Base-by-base conservation (phyloP, 1,140 invertebrate species). In the Dreissena polymorpha region DNA sequence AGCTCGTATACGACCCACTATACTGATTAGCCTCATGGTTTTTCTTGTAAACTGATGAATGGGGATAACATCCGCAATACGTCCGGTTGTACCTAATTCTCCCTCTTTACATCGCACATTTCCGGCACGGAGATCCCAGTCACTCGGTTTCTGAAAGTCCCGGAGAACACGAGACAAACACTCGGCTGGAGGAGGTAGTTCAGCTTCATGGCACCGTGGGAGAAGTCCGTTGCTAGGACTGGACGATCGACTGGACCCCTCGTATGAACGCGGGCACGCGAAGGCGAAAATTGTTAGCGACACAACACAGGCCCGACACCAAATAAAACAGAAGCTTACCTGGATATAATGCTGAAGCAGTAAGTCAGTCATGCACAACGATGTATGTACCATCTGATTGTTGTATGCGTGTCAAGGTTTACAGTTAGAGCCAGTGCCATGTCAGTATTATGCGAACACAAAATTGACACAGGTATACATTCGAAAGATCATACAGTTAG, bases 161-260 rank as follows among this genome's bases (percentile, higher is more conserved):
- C 71, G 29, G 50, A 55, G 49, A 73, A 51, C 51, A 27, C 21
- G 50, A 73, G 53, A 18, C 29, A 57, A 7, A 27, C 50, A 55
- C 10, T 6, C 23, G 71, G 53, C 23, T 73, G 71, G 16, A 73
- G 25, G 8, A 73, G 71, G 57, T 50, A 60, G 49, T 25, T 21
- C 8, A 29, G 7, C 49, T 73, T 73, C 51, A 57, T 73, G 18
- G 71, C 18, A 60, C 55, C 8, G 13, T 29, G 21, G 65, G 57
- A 60, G 57, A 60, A 60, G 23, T 77, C 74, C 18, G 67, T 64
- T 51, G 60, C 27, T 18, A 77, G 63, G 29, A 67, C 29, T 67
- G 29, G 64, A 67, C 65, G 25, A 67, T 51, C 25, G 74, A 60
- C 57, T 60, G 74, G 16, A 50, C 39, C 25, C 74, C 74, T 65